These are phyloP conservation scores for Caenorhabditis imperialis DNA, from an alignment of 2,888 invertebrate genomes.

Conservation along the genomic window DNA sequence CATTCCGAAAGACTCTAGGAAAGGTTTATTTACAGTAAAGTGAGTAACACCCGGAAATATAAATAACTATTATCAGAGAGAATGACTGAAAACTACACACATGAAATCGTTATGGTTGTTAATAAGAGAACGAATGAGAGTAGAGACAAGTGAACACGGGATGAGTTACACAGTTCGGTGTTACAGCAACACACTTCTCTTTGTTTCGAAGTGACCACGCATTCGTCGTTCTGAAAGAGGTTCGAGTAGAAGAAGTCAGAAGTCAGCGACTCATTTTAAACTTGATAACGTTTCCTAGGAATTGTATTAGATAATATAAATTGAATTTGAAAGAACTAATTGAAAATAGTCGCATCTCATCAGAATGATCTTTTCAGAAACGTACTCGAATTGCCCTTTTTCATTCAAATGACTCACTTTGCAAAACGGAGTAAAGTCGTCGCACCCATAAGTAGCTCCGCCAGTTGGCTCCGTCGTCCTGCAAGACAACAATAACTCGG, in stretches of 20 bases:
- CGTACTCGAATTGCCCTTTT: too few species aligned
- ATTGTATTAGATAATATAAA: too few species aligned
- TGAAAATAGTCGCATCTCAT: too few species aligned
- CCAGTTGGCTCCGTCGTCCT: conserved; percentile 47
- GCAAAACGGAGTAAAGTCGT: conserved; percentile 55
- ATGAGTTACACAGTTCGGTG: conserved; percentile 45
- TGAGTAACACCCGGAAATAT: too few species aligned
- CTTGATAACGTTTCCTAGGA: too few species aligned
- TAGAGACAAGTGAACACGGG: conserved; percentile 4
- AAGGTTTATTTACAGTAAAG: conserved; percentile 27
- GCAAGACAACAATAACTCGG: conserved; percentile 20
- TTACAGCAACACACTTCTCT: conserved; percentile 52
- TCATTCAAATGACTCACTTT: conserved; percentile 22
- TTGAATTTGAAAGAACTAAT: too few species aligned
- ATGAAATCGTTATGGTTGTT: too few species aligned
- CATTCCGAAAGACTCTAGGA: too few species aligned
- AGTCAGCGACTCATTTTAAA: too few species aligned
- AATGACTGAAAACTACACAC: too few species aligned
- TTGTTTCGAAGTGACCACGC: conserved; percentile 49
- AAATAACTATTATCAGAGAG: too few species aligned
- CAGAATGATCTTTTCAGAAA: too few species aligned
- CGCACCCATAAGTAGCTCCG: conserved; percentile 53
- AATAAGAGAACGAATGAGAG: conserved; percentile 5
- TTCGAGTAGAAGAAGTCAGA: not conserved
- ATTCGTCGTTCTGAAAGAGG: conserved; percentile 47